Evolutionary conservation across 2,113 vertebrate genomes (phyloP).

Genomic region (Athene noctua): DNA sequence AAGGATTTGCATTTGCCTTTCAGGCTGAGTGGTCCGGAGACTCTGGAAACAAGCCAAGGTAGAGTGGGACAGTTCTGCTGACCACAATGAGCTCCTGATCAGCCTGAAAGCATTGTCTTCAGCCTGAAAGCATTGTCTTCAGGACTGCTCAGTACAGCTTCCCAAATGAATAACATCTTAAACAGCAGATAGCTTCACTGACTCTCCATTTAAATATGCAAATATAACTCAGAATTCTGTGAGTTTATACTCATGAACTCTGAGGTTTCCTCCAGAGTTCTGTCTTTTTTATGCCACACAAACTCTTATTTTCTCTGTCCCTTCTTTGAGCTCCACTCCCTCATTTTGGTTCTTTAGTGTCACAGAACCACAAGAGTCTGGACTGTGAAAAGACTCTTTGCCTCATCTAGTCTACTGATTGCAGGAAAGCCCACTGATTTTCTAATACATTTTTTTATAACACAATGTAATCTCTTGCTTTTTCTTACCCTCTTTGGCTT

Average conservation of each 20-base stretch:
- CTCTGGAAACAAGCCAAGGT: neutral
- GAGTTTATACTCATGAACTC: neutral
- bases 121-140: neutral
- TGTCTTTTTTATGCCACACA: neutral
- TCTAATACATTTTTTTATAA: neutral
- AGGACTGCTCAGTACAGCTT: neutral
- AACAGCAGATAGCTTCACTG: neutral
- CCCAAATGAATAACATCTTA: neutral
- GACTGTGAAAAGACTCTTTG: neutral
- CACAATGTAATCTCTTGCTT: neutral
- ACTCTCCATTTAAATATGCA: neutral
- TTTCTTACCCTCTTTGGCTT: neutral
- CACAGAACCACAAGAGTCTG: neutral
- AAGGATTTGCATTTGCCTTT: conserved; percentile 4
- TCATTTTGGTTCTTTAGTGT: neutral
- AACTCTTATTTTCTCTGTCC: neutral
- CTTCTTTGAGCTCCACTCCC: neutral
- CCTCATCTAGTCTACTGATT: neutral
- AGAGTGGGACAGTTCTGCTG: neutral
- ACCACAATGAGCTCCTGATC: neutral
- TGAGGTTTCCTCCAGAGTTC: neutral
- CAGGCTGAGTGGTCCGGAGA: neutral
- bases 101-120: neutral
- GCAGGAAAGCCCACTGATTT: neutral
- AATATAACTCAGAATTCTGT: neutral